Percentiles rank a stretch among this genome's conserved stretches.
phyloP scores from a whole-genome alignment of 2,113 vertebrate genomes.

The Delphinapterus leucas region DNA sequence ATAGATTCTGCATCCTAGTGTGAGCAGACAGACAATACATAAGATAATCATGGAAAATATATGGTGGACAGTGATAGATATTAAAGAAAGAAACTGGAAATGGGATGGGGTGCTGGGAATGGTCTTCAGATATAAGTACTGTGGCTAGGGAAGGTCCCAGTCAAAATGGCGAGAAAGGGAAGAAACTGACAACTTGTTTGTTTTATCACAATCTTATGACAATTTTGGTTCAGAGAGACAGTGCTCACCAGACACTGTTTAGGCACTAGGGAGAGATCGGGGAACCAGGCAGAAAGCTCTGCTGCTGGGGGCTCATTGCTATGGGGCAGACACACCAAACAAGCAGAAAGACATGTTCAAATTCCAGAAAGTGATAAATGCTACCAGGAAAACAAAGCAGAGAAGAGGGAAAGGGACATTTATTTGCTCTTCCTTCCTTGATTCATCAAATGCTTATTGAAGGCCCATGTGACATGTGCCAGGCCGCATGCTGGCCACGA shows the following conservation, averaged over 20 bases:
- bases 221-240: neutral
- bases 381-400: neutral
- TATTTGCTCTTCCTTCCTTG: neutral
- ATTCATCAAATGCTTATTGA: too few species aligned
- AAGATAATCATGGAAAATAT: accelerated
- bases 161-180: neutral
- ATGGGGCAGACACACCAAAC: neutral
- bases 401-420: neutral
- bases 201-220: neutral
- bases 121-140: neutral
- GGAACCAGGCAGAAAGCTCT: neutral
- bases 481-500: neutral
- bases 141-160: neutral
- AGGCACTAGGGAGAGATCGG: neutral
- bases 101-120: neutral
- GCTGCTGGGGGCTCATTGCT: neutral
- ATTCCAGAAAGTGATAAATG: neutral
- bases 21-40: neutral
- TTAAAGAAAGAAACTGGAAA: neutral
- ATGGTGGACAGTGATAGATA: neutral
- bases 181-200: neutral
- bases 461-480: neutral
- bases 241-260: neutral
- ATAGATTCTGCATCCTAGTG: neutral
- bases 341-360: accelerated